Evolutionary conservation across 2,797 vertebrate genomes (phyloP), one percentile per base, ranked within the genome.

Genomic region (Lutjanus argentimaculatus): DNA sequence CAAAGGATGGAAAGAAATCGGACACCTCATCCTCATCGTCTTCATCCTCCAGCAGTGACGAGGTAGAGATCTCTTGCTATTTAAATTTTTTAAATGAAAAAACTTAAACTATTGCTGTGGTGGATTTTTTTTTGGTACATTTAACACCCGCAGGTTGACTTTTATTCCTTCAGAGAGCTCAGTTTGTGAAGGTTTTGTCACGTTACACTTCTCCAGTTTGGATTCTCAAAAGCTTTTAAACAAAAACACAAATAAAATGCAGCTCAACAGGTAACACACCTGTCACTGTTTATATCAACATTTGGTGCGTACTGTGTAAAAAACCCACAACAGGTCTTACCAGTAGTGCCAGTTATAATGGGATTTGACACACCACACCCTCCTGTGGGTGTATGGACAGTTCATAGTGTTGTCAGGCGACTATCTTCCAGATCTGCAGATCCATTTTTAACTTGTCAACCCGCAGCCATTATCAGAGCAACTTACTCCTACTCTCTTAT

Each of bases 1-100:
- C 0, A 78, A 89, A 25, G 13, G 30, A 67, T 0, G 81, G 83
- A 0, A 17, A 49, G 0, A 52, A 70, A 15, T 22, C 51, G 1
- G 42, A 21, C 25, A 42, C 75, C 1, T 79, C 75, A 0, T 84
- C 87, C 0, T 87, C 88, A 0, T 85, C 85, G 0, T 92, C 88
- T 1, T 89, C 88, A 0, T 85, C 1, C 9, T 89, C 88, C 58
- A 77, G 85, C 83, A 89, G 87, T 51, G 79, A 79, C 42, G 77
- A 91, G 84, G 89, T 92, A 36, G 40, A 36, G 4, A 2, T 66
- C 16, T 58, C 8, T 43, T 55, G 2, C n/a, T 40, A 13, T 14
- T 21, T 67, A 0, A 7, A 36, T 3, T 3, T 13, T 7, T 53
- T 3, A 40, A 46, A 4, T 58, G 17, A 45, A 45, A 72, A 6